Conservation (phyloP, 2,113 vertebrate species). For the Balaeniceps rex region DNA sequence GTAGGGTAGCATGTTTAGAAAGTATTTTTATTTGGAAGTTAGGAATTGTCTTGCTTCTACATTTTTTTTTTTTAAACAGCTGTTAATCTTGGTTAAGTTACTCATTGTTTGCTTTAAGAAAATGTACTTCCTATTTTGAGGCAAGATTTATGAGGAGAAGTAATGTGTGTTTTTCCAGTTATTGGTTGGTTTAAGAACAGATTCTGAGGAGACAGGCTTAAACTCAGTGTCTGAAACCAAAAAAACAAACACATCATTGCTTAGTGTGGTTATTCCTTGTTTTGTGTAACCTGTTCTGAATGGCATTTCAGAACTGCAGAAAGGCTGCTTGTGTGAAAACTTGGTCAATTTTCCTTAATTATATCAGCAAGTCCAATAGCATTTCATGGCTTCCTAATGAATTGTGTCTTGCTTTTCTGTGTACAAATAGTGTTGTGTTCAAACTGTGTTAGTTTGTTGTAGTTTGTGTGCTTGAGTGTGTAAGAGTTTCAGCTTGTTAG, state of each 20-base stretch:
- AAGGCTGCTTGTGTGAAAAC: background rate
- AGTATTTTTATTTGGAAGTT: background rate
- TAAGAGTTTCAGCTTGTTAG: background rate
- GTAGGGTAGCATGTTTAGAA: background rate
- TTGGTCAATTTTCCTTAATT: background rate
- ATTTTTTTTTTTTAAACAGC: background rate
- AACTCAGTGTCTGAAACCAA: background rate
- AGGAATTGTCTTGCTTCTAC: background rate
- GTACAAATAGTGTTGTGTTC: background rate
- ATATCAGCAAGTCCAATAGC: background rate
- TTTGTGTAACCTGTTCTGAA: background rate
- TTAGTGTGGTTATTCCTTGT: background rate
- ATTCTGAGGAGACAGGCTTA: background rate
- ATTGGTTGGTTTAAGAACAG: background rate
- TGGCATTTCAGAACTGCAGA: background rate
- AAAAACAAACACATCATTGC: background rate
- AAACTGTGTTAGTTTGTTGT: background rate
- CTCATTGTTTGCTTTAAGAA: background rate
- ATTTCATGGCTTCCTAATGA: background rate
- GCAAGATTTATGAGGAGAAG: background rate
- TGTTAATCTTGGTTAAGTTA: background rate
- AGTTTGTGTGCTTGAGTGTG: background rate
- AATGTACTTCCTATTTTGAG: background rate
- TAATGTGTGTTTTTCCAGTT: background rate
- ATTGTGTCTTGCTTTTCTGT: background rate